Percentiles rank a stretch among this genome's conserved stretches.
phyloP scores from a whole-genome alignment of 2,888 invertebrate species.

The Leptinotarsa peninsularis region DNA sequence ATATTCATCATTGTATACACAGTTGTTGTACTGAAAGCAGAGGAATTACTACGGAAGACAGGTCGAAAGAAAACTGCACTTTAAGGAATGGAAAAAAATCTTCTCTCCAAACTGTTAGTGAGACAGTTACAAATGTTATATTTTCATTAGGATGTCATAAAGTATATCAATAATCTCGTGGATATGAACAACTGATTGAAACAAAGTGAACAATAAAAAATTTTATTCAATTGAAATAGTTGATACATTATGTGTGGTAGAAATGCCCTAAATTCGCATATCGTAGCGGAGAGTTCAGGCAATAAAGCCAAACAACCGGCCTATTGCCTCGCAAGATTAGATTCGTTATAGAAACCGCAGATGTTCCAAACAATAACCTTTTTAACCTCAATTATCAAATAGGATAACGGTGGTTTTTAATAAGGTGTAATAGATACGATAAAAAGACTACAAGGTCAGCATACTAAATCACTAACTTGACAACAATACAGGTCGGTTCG shows the following conservation, averaged over 20 bases:
- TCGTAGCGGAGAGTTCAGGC: background rate
- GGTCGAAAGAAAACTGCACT: no score
- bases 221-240: background rate
- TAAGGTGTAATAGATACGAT: slow-evolving; percentile 29
- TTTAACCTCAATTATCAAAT: slow-evolving; percentile 30
- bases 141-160: no score
- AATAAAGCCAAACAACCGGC: background rate
- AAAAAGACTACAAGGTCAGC: slow-evolving; percentile 26
- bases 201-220: background rate
- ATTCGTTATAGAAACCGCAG: slow-evolving; percentile 16
- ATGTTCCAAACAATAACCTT: slow-evolving; percentile 25
- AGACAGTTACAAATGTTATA: no score
- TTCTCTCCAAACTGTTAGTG: no score
- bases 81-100: no score
- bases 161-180: no score
- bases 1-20: no score
- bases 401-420: slow-evolving; percentile 25
- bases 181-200: no score
- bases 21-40: no score
- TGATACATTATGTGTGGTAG: background rate
- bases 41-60: no score
- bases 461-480: slow-evolving; percentile 22
- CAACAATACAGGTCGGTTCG: slow-evolving; percentile 14
- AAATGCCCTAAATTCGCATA: background rate
- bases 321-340: slow-evolving; percentile 11